Base-by-base conservation (phyloP, 2,888 invertebrate species). In the Tridacna crocea region DNA sequence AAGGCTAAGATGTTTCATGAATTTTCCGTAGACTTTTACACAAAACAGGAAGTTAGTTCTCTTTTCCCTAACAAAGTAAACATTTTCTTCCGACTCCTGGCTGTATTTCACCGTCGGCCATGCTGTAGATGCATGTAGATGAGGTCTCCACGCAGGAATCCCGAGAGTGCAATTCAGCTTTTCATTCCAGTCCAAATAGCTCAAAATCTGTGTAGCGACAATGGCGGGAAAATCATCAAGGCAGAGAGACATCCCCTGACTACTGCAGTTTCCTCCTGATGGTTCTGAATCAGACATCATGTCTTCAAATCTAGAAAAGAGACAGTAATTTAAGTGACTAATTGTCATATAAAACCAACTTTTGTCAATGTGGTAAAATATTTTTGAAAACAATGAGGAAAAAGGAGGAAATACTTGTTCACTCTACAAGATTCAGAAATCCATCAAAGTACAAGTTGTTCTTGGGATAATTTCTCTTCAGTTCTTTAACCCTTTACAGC, bases 1-100 rank as follows among this genome's bases (percentile, higher is more conserved):
- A 13, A 90, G 65, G 19, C 83, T 77, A 22, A 90, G 80, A 63
- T 82, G 68, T 75, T 76, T 86, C 84, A 90, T 87, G 73, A 80
- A 88, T 48, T 80, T 85, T 27, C 90, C 90, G 83, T 87, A 90
- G 24, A 82, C 74, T 75, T 88, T 89, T 4, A 90, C 65, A 76
- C 88, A 88, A 17, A 86, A 76, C 13, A 89, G 68, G 22, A 90
- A 83, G 24, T 80, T 80, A 26, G 82, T 78, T 72, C 90, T 79
- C 58, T 83, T 85, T 51, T 89, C 90, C 47, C 80, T 87, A 17
- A 83, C 82, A 84, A 90, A 90, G 77, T 90, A 90, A n/a, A 86
- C 55, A 80, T 90, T 90, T 77, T 88, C 89, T n/a, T 85, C 83
- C 2, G 82, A 65, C 72, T 90, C 90, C 17, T 79, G 80, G 11